A percentile compares a stretch with the other conserved stretches of the same genome.
phyloP scores from a whole-genome alignment of 2,797 vertebrate species.

The Enteromius afrohamiltoni region DNA sequence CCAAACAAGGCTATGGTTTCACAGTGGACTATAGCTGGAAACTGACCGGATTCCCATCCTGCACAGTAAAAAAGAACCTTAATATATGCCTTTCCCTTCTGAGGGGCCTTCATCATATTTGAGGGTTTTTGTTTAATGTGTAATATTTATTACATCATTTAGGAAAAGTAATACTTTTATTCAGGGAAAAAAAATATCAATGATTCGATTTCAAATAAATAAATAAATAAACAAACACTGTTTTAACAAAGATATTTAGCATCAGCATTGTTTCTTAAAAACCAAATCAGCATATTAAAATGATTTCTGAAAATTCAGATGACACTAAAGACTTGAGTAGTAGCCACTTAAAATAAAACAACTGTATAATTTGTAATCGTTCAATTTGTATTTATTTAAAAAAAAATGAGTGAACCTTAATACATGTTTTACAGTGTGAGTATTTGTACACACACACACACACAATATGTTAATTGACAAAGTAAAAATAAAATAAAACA shows the following conservation, averaged over 20 bases:
- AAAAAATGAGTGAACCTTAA: no score
- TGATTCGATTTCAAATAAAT: background rate
- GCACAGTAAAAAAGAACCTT: background rate
- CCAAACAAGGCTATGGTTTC: conserved; percentile 33
- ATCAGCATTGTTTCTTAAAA: background rate
- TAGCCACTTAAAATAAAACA: background rate
- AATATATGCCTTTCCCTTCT: background rate
- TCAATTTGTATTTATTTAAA: no score
- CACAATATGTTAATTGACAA: no score
- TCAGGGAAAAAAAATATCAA: background rate
- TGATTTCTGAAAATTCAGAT: background rate
- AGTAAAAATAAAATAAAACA: no score
- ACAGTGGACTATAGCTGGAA: background rate
- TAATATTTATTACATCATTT: background rate
- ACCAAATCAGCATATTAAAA: background rate
- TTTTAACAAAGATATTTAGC: background rate
- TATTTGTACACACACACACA: no score
- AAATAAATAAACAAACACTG: no score
- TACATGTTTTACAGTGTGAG: no score
- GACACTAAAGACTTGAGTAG: background rate
- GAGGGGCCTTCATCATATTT: background rate
- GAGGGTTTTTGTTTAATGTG: background rate
- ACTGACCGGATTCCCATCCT: background rate
- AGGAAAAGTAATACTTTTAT: background rate
- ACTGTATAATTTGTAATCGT: no score